phyloP scores from a whole-genome alignment of 2,113 vertebrate species.

The Ramphastos sulfuratus region DNA sequence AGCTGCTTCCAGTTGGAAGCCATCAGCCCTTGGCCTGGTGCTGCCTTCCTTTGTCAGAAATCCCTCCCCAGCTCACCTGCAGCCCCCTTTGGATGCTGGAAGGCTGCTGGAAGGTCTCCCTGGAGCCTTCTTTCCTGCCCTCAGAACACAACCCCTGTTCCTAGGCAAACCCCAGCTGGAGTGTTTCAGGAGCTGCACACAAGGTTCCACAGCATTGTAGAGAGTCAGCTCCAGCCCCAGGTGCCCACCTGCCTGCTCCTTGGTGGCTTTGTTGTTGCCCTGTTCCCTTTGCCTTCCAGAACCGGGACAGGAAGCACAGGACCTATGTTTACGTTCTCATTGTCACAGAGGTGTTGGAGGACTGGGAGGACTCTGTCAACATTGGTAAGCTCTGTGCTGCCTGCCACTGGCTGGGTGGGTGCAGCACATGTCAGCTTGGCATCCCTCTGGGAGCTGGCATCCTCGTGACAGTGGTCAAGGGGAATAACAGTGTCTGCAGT shows the following conservation, averaged over 20 bases:
- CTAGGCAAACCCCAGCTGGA: not conserved
- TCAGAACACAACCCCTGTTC: too few species aligned
- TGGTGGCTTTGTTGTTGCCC: not conserved
- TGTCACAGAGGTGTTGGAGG: slow-evolving; percentile 94
- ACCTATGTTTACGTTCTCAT: slow-evolving; percentile 97
- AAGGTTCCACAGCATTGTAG: fast-evolving
- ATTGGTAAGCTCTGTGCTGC: slow-evolving; percentile 83
- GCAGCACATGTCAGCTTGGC: not conserved
- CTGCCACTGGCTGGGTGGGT: not conserved
- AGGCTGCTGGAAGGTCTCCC: too few species aligned
- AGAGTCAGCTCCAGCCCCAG: not conserved
- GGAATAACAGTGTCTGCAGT: not conserved
- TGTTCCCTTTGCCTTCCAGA: slow-evolving; percentile 74
- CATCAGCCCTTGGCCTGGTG: too few species aligned
- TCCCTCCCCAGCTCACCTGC: too few species aligned
- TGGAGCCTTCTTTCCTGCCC: too few species aligned
- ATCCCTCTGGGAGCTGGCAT: not conserved
- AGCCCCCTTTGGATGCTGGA: too few species aligned
- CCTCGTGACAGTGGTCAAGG: not conserved
- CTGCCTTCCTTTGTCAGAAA: too few species aligned
- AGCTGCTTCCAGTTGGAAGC: too few species aligned
- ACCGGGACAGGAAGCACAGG: slow-evolving; percentile 96
- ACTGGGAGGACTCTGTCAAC: slow-evolving; percentile 98
- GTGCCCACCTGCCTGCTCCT: not conserved
- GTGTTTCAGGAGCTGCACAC: not conserved